Percentiles rank a stretch among this genome's conserved stretches.
phyloP scores from a whole-genome alignment of 2,888 invertebrate genomes.

The Drosophila histrio region DNA sequence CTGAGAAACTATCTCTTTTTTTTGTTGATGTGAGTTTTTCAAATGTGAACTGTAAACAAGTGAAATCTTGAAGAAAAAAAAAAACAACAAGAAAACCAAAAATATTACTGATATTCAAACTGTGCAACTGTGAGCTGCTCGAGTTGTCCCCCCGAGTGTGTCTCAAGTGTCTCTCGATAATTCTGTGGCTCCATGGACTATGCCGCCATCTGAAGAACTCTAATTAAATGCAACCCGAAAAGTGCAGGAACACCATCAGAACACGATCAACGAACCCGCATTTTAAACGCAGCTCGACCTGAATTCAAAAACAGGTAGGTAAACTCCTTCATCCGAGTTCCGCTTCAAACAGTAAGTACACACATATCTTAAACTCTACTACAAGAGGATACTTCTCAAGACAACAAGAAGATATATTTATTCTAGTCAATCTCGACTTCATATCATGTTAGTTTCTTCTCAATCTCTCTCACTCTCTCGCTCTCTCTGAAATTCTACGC shows the following conservation, averaged over 20 bases:
- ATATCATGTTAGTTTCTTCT: neutral
- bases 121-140: neutral
- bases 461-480: neutral
- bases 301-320: conserved; percentile 28
- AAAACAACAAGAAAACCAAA: conserved; percentile 14
- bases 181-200: conserved; percentile 23
- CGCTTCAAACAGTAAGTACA: conserved; percentile 13
- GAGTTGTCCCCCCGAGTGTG: conserved; percentile 2
- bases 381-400: neutral
- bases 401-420: too few species aligned
- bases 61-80: conserved; percentile 33
- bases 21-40: conserved; percentile 33
- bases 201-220: conserved; percentile 4
- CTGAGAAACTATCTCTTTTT: conserved; percentile 17
- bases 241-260: neutral
- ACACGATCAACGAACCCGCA: neutral
- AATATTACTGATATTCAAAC: neutral
- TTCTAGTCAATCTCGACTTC: neutral
- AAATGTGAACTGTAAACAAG: conserved; percentile 36
- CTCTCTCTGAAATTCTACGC: too few species aligned
- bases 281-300: neutral
- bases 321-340: neutral
- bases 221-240: neutral
- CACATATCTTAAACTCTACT: neutral
- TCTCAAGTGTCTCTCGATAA: conserved; percentile 14